phyloP scores from a whole-genome alignment of 2,888 invertebrate species.

The Mimumesa dahlbomi region DNA sequence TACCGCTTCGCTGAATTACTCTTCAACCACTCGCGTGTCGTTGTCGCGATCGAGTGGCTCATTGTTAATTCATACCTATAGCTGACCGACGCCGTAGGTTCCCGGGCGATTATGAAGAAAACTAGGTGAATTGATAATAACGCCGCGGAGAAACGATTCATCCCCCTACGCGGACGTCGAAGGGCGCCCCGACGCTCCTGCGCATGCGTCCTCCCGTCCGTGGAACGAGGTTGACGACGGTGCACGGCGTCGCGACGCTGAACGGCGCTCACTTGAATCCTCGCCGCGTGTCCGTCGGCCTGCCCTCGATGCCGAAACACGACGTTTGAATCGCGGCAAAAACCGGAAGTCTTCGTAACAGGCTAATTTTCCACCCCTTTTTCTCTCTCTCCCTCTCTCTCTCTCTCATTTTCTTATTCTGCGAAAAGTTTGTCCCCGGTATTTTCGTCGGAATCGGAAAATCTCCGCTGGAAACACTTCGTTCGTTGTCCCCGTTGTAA shows the following conservation, averaged over 20 bases:
- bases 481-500: not conserved
- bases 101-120: slow-evolving; percentile 55
- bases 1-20: slow-evolving; percentile 2
- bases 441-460: too few species aligned
- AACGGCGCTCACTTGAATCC: slow-evolving; percentile 75
- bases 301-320: slow-evolving; percentile 44
- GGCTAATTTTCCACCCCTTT: too few species aligned
- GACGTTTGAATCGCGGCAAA: slow-evolving; percentile 17
- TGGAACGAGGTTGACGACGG: slow-evolving; percentile 63
- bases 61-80: slow-evolving; percentile 57
- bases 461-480: too few species aligned
- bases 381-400: too few species aligned
- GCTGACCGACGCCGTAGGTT: slow-evolving; percentile 44
- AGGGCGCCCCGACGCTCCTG: slow-evolving; percentile 43
- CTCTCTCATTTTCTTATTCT: too few species aligned
- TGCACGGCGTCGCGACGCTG: slow-evolving; percentile 63
- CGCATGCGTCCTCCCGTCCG: slow-evolving; percentile 60
- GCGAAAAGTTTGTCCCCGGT: too few species aligned
- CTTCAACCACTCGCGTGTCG: slow-evolving; percentile 19
- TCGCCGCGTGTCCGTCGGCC: slow-evolving; percentile 74
- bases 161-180: slow-evolving; percentile 53
- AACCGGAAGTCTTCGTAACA: slow-evolving; percentile 45
- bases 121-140: slow-evolving; percentile 67
- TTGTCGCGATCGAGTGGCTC: slow-evolving; percentile 42
- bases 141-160: slow-evolving; percentile 59